phyloP scores from a whole-genome alignment of 2,797 vertebrate species.

The Tamandua tetradactyla region DNA sequence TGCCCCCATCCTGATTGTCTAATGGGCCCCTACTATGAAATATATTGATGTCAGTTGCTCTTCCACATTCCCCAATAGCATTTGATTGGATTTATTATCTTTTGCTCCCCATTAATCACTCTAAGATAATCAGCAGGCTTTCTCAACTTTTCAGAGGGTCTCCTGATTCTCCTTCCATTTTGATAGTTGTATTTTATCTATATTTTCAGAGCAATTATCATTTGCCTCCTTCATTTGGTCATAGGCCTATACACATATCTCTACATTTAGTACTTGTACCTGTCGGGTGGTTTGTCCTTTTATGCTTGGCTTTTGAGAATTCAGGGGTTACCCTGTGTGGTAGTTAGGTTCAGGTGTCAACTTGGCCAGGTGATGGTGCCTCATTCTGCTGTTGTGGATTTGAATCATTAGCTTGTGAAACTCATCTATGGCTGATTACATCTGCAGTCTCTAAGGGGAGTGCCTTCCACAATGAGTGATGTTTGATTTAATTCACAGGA shows the following conservation, averaged over 20 bases:
- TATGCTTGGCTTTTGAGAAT: not conserved
- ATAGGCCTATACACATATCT: not conserved
- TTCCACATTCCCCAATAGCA: not conserved
- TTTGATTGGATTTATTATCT: conserved; percentile 5
- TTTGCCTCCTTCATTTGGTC: not conserved
- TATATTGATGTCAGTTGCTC: not conserved
- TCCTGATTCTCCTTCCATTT: not conserved
- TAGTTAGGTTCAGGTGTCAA: too few species aligned
- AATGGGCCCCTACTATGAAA: not conserved
- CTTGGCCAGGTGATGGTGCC: too few species aligned
- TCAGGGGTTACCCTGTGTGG: not conserved
- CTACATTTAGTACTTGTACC: not conserved
- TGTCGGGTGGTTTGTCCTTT: not conserved
- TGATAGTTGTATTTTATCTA: not conserved
- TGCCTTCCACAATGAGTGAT: too few species aligned
- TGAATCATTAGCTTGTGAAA: too few species aligned
- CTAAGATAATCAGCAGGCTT: not conserved
- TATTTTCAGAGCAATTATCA: not conserved
- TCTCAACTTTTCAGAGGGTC: not conserved
- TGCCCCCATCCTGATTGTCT: not conserved
- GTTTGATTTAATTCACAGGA: too few species aligned
- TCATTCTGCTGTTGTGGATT: too few species aligned
- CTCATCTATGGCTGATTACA: too few species aligned
- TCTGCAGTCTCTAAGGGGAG: too few species aligned
- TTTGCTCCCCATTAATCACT: conserved; percentile 25